Percentiles rank a stretch among this genome's conserved stretches.
Evolutionary conservation across 2,113 vertebrate species (phyloP).

Genomic region (Laterallus jamaicensis): DNA sequence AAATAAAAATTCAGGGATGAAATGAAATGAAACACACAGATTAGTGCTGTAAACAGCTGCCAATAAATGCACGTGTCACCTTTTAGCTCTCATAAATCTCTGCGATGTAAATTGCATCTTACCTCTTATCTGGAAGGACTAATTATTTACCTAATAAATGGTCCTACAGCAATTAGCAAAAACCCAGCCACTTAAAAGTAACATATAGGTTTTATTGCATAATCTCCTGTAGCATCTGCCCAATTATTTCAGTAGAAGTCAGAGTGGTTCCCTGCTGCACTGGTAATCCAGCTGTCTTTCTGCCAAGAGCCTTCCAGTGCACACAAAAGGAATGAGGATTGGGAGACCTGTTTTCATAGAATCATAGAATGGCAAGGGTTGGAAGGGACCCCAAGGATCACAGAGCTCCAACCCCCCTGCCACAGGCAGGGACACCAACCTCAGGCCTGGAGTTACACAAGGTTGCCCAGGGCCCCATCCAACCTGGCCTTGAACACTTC

Average conservation of each 20-base stretch:
- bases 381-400: no score
- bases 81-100: slow-evolving; percentile 24
- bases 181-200: background rate
- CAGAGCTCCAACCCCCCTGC: no score
- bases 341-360: background rate
- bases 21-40: slow-evolving; percentile 23
- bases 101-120: background rate
- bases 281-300: slow-evolving; percentile 7
- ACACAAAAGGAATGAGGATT: background rate
- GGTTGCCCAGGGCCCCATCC: no score
- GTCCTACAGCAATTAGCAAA: background rate
- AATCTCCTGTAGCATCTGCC: slow-evolving; percentile 14
- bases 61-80: background rate
- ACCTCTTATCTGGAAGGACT: background rate
- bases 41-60: slow-evolving; percentile 26
- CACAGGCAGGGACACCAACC: no score
- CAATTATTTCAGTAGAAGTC: background rate
- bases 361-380: no score
- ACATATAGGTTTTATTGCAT: background rate
- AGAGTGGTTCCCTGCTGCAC: background rate
- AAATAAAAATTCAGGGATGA: slow-evolving; percentile 56
- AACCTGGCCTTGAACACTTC: no score
- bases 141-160: slow-evolving; percentile 7
- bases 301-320: background rate
- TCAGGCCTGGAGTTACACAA: no score